These are phyloP conservation scores for Fregetta grallaria DNA, from an alignment of 2,113 vertebrate genomes.

Conservation along the genomic window DNA sequence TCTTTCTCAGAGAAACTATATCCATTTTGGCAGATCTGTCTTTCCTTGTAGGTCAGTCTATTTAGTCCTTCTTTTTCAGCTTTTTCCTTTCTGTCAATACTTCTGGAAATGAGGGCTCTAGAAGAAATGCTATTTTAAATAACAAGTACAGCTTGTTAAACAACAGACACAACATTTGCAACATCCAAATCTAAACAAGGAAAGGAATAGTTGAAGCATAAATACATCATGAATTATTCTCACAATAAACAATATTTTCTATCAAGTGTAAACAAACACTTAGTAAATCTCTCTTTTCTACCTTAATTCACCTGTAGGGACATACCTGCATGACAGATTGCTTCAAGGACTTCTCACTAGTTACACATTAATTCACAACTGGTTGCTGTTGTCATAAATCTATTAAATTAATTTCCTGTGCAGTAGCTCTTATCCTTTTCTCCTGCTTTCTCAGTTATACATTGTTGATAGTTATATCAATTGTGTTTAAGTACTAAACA, in stretches of 20 bases:
- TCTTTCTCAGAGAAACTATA: background rate
- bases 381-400: background rate
- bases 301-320: background rate
- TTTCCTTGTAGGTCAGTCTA: background rate
- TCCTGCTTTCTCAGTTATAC: background rate
- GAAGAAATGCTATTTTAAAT: background rate
- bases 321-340: background rate
- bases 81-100: background rate
- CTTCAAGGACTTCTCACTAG: background rate
- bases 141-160: background rate
- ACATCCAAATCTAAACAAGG: background rate
- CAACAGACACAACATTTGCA: background rate
- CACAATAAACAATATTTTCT: background rate
- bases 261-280: background rate
- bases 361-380: background rate
- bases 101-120: background rate
- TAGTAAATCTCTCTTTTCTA: background rate
- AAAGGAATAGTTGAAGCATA: background rate
- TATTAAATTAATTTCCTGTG: background rate
- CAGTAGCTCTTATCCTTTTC: background rate
- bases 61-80: background rate
- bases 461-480: background rate
- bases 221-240: background rate
- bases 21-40: background rate
- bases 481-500: background rate